Evolutionary conservation across 2,797 vertebrate species (phyloP).

Genomic region (Rhodeus uyekii): DNA sequence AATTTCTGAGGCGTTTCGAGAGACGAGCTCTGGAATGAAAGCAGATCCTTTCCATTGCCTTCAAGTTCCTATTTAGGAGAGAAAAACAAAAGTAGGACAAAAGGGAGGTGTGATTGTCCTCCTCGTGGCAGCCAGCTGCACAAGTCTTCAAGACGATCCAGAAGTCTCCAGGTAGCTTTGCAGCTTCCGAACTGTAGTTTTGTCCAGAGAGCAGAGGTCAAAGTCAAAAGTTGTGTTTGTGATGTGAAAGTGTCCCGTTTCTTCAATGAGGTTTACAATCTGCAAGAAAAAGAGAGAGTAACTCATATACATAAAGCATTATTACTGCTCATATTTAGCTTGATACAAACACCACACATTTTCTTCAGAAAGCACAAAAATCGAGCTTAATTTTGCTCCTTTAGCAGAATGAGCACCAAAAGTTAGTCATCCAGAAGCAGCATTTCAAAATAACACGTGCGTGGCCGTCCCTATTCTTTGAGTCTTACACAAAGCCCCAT

Average conservation of each 20-base stretch:
- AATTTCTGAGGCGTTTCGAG: conserved; percentile 56
- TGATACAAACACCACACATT: not conserved
- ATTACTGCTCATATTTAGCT: not conserved
- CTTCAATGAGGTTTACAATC: conserved; percentile 99
- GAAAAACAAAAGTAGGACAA: conserved; percentile 51
- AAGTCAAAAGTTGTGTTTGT: conserved; percentile 99
- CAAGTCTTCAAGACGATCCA: conserved; percentile 85
- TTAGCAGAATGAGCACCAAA: not conserved
- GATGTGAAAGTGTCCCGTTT: conserved; percentile 99
- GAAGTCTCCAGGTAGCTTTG: conserved; percentile 97
- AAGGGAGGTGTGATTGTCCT: conserved; percentile 49
- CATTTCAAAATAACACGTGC: not conserved
- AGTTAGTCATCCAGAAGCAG: not conserved
- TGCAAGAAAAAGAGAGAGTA: conserved; percentile 66
- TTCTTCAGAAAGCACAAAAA: not conserved
- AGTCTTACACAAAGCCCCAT: conserved; percentile 1
- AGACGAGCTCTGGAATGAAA: conserved; percentile 71
- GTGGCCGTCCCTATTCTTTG: not conserved
- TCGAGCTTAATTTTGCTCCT: not conserved
- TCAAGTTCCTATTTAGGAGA: conserved; percentile 58
- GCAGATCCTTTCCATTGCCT: conserved; percentile 70
- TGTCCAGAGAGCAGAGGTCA: conserved; percentile 98
- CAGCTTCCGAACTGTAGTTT: conserved; percentile 96
- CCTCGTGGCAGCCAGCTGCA: conserved; percentile 75
- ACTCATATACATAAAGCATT: no score